phyloP scores from a whole-genome alignment of 2,113 vertebrate genomes.

The Eulacestoma nigropectus region DNA sequence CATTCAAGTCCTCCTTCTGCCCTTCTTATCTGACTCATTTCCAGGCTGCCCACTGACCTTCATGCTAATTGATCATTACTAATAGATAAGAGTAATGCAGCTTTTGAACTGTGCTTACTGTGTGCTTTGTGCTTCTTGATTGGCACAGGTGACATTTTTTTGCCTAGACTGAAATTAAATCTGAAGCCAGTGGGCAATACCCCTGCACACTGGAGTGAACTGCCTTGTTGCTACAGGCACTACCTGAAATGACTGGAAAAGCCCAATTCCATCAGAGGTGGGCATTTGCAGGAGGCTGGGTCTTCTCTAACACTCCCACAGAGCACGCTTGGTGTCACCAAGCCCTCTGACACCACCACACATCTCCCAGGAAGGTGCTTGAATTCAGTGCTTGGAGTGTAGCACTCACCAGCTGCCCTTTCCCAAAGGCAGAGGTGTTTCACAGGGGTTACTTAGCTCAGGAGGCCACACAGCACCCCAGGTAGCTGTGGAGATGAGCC shows the following conservation, averaged over 20 bases:
- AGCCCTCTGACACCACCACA: neutral
- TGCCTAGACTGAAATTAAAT: neutral
- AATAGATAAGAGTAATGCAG: constrained; percentile 47
- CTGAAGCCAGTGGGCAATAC: neutral
- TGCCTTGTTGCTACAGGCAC: neutral
- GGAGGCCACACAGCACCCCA: fast-evolving
- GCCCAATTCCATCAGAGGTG: neutral
- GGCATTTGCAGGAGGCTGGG: neutral
- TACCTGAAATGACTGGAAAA: neutral
- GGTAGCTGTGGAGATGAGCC: fast-evolving
- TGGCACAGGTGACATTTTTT: neutral
- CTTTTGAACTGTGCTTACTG: constrained; percentile 29
- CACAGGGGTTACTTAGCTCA: neutral
- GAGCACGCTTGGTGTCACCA: fast-evolving
- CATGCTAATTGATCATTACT: constrained; percentile 60
- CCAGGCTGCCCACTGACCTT: constrained; percentile 45
- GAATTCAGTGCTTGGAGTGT: neutral
- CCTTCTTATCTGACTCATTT: constrained; percentile 58
- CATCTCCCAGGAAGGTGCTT: neutral
- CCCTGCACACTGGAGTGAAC: neutral
- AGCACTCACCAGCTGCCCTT: neutral
- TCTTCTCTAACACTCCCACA: neutral
- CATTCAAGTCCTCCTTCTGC: constrained; percentile 46
- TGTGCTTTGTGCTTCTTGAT: neutral
- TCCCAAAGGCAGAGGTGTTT: neutral